phyloP scores from a whole-genome alignment of 2,113 vertebrate species.

The Gracilinanus agilis region DNA sequence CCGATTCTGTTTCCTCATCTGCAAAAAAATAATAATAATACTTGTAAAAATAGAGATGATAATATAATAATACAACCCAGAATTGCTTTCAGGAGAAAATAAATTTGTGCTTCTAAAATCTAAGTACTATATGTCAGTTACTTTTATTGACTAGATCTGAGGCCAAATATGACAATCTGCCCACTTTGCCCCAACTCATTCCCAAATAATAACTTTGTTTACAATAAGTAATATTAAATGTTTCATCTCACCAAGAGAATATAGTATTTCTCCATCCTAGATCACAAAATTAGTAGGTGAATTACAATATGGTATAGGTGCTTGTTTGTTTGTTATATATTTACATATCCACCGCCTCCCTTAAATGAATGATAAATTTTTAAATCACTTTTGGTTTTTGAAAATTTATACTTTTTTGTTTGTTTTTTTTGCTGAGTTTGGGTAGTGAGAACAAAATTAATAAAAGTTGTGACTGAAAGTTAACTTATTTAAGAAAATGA shows the following conservation, averaged over 20 bases:
- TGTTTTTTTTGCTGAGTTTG: background rate
- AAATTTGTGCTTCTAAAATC: background rate
- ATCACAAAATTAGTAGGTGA: background rate
- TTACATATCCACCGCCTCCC: background rate
- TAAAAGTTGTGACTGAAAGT: background rate
- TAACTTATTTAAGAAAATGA: background rate
- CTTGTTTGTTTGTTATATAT: background rate
- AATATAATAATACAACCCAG: background rate
- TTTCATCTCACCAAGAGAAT: background rate
- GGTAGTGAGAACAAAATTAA: background rate
- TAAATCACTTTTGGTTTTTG: background rate
- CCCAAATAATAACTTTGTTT: background rate
- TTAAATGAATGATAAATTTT: background rate
- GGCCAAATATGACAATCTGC: background rate
- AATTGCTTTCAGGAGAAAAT: background rate
- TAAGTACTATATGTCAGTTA: background rate
- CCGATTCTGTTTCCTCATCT: background rate
- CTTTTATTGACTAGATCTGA: background rate
- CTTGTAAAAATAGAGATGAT: background rate
- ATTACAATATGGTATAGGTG: background rate
- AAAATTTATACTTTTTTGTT: background rate
- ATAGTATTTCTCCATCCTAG: background rate
- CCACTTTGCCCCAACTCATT: background rate
- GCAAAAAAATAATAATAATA: background rate
- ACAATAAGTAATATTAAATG: background rate